phyloP scores from a whole-genome alignment of 2,113 vertebrate species.

The Hymenochirus boettgeri region DNA sequence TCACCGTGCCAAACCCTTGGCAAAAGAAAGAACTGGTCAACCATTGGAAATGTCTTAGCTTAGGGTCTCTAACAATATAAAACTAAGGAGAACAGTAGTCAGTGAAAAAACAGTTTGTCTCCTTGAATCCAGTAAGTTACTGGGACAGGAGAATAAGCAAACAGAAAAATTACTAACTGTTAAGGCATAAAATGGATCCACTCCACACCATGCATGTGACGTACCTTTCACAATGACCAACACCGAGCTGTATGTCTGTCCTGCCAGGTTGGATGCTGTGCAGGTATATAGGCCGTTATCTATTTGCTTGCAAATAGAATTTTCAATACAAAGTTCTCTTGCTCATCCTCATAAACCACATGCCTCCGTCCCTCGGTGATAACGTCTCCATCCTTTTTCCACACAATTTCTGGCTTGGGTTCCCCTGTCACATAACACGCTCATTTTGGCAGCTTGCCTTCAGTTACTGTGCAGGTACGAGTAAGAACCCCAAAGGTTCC shows the following conservation, averaged over 20 bases:
- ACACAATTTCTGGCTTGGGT: slow-evolving; percentile 89
- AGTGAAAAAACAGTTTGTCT: no score
- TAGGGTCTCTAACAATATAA: no score
- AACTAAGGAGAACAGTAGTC: no score
- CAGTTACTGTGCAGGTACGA: slow-evolving; percentile 85
- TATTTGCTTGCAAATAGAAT: slow-evolving; percentile 89
- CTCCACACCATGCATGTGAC: no score
- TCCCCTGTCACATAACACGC: slow-evolving; percentile 94
- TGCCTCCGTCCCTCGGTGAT: slow-evolving; percentile 85
- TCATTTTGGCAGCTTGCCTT: slow-evolving; percentile 94
- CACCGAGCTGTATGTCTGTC: slow-evolving; percentile 95
- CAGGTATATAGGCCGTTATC: slow-evolving; percentile 96
- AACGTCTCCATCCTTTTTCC: slow-evolving; percentile 85
- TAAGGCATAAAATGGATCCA: no score
- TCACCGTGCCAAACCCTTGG: no score
- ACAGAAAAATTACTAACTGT: no score
- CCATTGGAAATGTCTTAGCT: no score
- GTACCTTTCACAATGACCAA: slow-evolving; percentile 91
- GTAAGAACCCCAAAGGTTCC: slow-evolving; percentile 60
- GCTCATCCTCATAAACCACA: slow-evolving; percentile 87
- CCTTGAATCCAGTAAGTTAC: no score
- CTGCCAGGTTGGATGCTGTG: slow-evolving; percentile 91
- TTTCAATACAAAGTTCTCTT: slow-evolving; percentile 96
- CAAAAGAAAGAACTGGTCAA: no score
- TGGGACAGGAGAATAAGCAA: no score